phyloP scores from a whole-genome alignment of 2,113 vertebrate genomes.

The Macroglossus sobrinus region DNA sequence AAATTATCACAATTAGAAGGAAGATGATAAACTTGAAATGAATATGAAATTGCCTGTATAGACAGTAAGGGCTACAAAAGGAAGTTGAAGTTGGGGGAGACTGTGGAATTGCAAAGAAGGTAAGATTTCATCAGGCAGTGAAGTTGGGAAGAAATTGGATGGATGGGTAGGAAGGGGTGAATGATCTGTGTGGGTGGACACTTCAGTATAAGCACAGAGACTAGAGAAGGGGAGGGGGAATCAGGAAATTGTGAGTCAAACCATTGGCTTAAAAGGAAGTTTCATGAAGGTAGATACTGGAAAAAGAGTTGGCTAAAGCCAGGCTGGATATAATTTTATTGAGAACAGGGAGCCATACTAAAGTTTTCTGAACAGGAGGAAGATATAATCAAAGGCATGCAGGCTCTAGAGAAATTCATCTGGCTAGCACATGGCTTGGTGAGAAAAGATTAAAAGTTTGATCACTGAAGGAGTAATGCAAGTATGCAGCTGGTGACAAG shows the following conservation, averaged over 20 bases:
- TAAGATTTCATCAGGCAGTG: background rate
- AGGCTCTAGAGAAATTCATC: background rate
- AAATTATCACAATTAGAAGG: background rate
- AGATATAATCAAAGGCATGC: background rate
- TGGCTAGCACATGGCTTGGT: background rate
- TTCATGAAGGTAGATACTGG: slow-evolving; percentile 9
- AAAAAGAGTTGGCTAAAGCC: background rate
- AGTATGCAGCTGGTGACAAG: background rate
- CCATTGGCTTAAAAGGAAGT: background rate
- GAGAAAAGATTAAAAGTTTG: background rate
- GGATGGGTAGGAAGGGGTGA: background rate
- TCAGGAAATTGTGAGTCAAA: slow-evolving; percentile 1
- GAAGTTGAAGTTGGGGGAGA: background rate
- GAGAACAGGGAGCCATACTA: background rate
- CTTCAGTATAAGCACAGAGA: background rate
- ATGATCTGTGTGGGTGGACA: no score
- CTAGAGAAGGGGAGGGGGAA: background rate
- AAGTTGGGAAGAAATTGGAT: no score
- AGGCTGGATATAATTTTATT: background rate
- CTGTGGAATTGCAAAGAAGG: background rate
- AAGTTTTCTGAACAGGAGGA: slow-evolving; percentile 4
- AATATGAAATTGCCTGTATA: background rate
- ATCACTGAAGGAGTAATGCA: background rate
- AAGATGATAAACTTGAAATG: background rate
- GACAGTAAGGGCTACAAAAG: background rate